Percentiles rank a stretch among this genome's conserved stretches.
Evolutionary conservation across 2,888 invertebrate species (phyloP).

Genomic region (Cephonodes hylas): DNA sequence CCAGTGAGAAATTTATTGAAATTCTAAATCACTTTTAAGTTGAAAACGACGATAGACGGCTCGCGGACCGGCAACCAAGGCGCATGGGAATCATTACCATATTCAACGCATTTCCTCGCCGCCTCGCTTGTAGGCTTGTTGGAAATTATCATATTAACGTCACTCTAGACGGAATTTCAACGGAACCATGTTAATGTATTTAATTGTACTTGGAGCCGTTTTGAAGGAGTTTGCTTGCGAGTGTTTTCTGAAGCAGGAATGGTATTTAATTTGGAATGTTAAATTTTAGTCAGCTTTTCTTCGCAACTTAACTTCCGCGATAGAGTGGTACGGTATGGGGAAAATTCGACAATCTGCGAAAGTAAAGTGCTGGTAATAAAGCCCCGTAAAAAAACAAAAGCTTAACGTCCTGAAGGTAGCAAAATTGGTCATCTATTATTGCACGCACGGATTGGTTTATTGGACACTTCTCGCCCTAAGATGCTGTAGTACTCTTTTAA

Average conservation of each 20-base stretch:
- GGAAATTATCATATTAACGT: conserved; percentile 79
- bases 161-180: conserved; percentile 62
- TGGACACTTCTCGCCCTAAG: too few species aligned
- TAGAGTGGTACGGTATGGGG: too few species aligned
- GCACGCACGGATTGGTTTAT: too few species aligned
- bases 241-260: not conserved
- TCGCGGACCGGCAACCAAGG: conserved; percentile 43
- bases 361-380: too few species aligned
- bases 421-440: too few species aligned
- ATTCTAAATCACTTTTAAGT: conserved; percentile 50
- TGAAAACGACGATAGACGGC: conserved; percentile 51
- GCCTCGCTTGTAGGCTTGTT: conserved; percentile 57
- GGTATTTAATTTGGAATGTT: too few species aligned
- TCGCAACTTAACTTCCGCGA: too few species aligned
- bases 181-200: conserved; percentile 69
- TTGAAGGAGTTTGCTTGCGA: conserved; percentile 27
- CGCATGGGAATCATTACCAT: conserved; percentile 74
- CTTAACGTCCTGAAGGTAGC: too few species aligned
- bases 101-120: conserved; percentile 68
- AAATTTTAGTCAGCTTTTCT: too few species aligned
- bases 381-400: too few species aligned
- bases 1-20: conserved; percentile 13
- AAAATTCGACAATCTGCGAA: too few species aligned
- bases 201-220: conserved; percentile 61
- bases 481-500: too few species aligned